Percentiles rank a stretch among this genome's conserved stretches.
phyloP scores from a whole-genome alignment of 2,888 invertebrate genomes.

The Drosophila mayaguana region DNA sequence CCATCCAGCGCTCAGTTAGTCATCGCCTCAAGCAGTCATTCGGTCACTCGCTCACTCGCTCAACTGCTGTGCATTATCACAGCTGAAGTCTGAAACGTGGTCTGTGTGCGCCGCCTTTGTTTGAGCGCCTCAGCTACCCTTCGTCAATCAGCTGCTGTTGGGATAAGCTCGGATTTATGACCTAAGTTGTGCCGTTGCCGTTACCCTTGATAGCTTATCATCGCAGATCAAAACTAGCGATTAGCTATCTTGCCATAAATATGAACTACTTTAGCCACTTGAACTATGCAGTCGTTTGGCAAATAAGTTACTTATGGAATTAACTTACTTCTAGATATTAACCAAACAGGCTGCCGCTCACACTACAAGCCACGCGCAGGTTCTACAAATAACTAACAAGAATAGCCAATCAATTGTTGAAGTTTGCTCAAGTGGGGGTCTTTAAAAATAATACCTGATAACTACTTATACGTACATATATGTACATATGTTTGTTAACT shows the following conservation, averaged over 20 bases:
- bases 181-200: neutral
- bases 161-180: slow-evolving; percentile 6
- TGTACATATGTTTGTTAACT: neutral
- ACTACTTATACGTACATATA: slow-evolving; percentile 24
- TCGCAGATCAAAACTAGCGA: slow-evolving; percentile 36
- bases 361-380: slow-evolving; percentile 32
- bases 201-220: slow-evolving; percentile 60
- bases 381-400: slow-evolving; percentile 45
- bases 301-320: neutral
- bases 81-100: slow-evolving; percentile 13
- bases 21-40: slow-evolving; percentile 51
- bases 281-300: neutral
- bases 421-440: slow-evolving; percentile 58
- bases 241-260: slow-evolving; percentile 11
- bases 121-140: slow-evolving; percentile 11
- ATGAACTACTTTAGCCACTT: neutral
- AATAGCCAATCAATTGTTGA: slow-evolving; percentile 2
- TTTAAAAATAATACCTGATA: slow-evolving; percentile 59
- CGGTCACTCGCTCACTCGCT: slow-evolving; percentile 34
- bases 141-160: neutral
- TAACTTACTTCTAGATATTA: slow-evolving; percentile 29
- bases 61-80: slow-evolving; percentile 41
- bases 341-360: slow-evolving; percentile 6
- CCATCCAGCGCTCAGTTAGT: slow-evolving; percentile 46
- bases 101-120: slow-evolving; percentile 16